These are phyloP conservation scores for Dynastes tityus DNA, from an alignment of 2,888 invertebrate genomes.

Conservation along the genomic window DNA sequence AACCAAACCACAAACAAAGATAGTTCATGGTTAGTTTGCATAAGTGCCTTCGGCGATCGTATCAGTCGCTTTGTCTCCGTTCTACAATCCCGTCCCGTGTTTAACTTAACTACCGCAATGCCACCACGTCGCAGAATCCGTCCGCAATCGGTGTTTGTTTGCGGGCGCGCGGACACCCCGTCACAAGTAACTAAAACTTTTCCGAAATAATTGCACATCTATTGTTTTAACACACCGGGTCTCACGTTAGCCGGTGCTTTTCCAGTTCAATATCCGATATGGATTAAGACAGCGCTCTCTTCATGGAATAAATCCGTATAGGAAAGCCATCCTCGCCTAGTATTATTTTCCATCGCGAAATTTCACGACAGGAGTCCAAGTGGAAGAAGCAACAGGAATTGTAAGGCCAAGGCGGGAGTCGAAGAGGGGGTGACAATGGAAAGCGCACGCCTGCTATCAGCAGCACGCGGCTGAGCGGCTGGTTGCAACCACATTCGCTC, in stretches of 20 bases:
- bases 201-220: constrained; percentile 46
- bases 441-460: constrained; percentile 71
- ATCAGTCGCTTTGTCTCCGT: constrained; percentile 68
- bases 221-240: constrained; percentile 31
- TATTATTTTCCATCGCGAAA: constrained; percentile 63
- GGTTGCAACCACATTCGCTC: constrained; percentile 66
- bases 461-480: constrained; percentile 69
- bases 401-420: constrained; percentile 67
- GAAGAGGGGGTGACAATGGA: constrained; percentile 69
- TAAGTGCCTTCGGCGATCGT: constrained; percentile 61
- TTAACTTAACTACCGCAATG: constrained; percentile 67
- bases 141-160: constrained; percentile 55
- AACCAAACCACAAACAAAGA: constrained; percentile 61
- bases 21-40: constrained; percentile 66
- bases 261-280: constrained; percentile 45
- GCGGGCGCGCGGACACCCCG: constrained; percentile 38
- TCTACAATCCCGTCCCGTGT: constrained; percentile 64
- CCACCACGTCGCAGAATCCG: constrained; percentile 55
- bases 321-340: constrained; percentile 47
- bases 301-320: constrained; percentile 46
- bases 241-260: background rate
- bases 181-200: constrained; percentile 43
- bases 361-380: constrained; percentile 68
- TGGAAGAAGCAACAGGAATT: constrained; percentile 70
- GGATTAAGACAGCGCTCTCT: constrained; percentile 48